A percentile compares a stretch with the other conserved stretches of the same genome.
phyloP scores from a whole-genome alignment of 1,140 invertebrate species.

The Drosophila murphyi region DNA sequence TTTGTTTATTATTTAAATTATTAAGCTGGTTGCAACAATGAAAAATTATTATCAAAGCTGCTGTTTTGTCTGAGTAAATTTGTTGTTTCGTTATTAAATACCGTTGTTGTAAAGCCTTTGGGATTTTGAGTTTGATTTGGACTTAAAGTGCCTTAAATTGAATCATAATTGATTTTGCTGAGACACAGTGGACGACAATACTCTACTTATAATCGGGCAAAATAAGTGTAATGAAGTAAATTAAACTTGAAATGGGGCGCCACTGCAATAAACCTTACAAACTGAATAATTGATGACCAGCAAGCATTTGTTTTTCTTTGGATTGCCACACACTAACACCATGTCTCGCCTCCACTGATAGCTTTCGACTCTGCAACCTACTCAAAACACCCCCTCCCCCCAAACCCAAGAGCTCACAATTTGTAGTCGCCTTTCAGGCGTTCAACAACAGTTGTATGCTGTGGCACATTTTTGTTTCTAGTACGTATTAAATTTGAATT shows the following conservation, averaged over 20 bases:
- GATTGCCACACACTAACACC: constrained; percentile 6
- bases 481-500: background rate
- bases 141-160: background rate
- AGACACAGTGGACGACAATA: background rate
- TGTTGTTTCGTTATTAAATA: too few species aligned
- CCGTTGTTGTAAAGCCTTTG: too few species aligned
- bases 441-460: constrained; percentile 7
- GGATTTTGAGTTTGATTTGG: too few species aligned
- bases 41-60: too few species aligned
- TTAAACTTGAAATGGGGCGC: background rate
- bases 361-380: background rate
- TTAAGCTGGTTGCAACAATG: too few species aligned
- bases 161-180: constrained; percentile 2
- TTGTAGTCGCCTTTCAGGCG: constrained; percentile 39
- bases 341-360: background rate
- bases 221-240: background rate
- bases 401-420: constrained; percentile 3
- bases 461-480: constrained; percentile 10
- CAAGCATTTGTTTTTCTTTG: constrained; percentile 14
- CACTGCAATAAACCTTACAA: constrained; percentile 1
- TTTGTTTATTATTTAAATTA: too few species aligned
- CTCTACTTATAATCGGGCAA: background rate
- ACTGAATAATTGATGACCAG: constrained; percentile 18
- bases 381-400: background rate
- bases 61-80: too few species aligned